phyloP scores from a whole-genome alignment of 2,797 vertebrate species.

The Acipenser oxyrinchus region DNA sequence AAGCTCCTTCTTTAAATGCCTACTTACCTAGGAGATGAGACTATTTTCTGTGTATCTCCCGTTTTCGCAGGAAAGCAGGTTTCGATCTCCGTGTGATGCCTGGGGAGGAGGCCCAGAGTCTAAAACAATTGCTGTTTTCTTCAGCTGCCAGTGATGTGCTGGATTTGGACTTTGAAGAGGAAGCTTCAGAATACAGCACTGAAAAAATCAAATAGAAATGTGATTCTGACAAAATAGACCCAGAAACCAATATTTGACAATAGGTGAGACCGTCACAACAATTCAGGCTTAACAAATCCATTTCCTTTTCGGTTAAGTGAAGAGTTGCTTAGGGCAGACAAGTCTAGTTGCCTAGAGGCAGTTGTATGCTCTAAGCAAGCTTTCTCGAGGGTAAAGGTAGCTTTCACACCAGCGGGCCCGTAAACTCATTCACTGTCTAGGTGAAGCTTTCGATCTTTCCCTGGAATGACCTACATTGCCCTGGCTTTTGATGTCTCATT shows the following conservation, averaged over 20 bases:
- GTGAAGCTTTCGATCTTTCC: conserved; percentile 26
- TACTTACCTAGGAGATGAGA: not conserved
- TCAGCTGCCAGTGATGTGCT: conserved; percentile 15
- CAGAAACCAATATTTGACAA: too few relatives aligned
- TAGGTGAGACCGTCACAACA: too few relatives aligned
- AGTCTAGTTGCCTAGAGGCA: conserved; percentile 29
- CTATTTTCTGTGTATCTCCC: not conserved
- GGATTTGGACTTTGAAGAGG: conserved; percentile 15
- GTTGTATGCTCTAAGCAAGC: conserved; percentile 29
- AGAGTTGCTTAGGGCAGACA: conserved; percentile 24
- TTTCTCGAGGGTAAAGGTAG: conserved; percentile 21
- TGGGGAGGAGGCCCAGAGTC: not conserved
- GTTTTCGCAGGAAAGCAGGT: not conserved
- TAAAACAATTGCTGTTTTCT: conserved; percentile 19
- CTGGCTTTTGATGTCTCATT: conserved; percentile 28
- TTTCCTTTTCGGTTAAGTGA: conserved; percentile 39
- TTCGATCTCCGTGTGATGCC: not conserved
- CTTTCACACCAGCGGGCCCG: conserved; percentile 24
- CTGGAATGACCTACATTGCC: conserved; percentile 25
- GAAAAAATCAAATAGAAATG: not conserved
- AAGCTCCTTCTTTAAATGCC: not conserved
- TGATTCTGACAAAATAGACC: not conserved
- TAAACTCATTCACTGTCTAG: conserved; percentile 19
- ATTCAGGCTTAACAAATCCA: conserved; percentile 5
- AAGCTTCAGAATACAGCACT: conserved; percentile 18